Evolutionary conservation across 1,140 invertebrate genomes (phyloP), one percentile per base, ranked within the genome.

Genomic region (Papilio xuthus): DNA sequence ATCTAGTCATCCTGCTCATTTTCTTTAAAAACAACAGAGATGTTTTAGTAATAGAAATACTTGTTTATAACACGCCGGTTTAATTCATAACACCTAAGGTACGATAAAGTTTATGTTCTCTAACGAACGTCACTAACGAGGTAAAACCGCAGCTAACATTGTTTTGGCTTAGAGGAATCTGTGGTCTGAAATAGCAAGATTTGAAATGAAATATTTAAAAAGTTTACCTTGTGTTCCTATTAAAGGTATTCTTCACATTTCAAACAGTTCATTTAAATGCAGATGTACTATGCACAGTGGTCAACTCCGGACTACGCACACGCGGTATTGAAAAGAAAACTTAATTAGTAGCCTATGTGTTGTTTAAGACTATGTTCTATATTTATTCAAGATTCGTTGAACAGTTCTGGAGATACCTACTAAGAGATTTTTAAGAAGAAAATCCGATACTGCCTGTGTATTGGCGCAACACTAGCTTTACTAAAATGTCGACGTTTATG

Each of bases 71-170:
- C 32, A 53, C n/a, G n/a, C 18, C 18, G 18, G 18, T 20, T 53
- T 20, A 60, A 13, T 60, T 60, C 56, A 28, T 32, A 67, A 32
- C 26, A 28, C 60, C 50, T 53, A 7, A 53, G 6, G 50, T 53
- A 37, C 4, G 1, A 67, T 15, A 67, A 67, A 28, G 12, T 67
- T 67, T 28, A 67, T 23, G 60, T 12, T 60, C 60, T 28, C 26
- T 67, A 28, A 67, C 60, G 60, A 67, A 67, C 60, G 26, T 28
- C n/a, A 15, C 60, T 67, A 67, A 67, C 60, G 60, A 67, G 26
- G 12, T 6, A 15, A 67, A 67, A 67, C 60, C 60, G 26, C 60
- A 67, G 15, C 47, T 32, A 67, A 23, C 20, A 12, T 28, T 18
- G 26, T 15, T 13, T 67, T 67, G 23, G 56, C 56, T 60, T 60